Conservation (phyloP, 1,140 invertebrate species). For the Aradophagus sp. region DNA sequence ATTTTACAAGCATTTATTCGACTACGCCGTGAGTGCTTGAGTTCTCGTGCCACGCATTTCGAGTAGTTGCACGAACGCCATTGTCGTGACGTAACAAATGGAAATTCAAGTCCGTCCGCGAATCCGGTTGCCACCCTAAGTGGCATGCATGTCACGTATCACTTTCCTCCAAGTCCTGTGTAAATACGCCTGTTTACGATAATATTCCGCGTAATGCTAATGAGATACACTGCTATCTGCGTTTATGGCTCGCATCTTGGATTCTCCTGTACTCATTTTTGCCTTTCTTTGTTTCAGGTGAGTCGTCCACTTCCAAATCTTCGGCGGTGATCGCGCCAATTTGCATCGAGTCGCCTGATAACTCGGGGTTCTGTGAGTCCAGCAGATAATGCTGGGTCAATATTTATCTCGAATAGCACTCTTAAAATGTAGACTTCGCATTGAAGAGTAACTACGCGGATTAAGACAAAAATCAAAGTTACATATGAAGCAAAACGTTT, state of each 20-base stretch:
- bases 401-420: no score
- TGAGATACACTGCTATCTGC: constrained; percentile 60
- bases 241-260: constrained; percentile 30
- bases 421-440: no score
- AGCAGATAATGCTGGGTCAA: no score
- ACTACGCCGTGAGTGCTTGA: constrained; percentile 52
- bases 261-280: constrained; percentile 39
- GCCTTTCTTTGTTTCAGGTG: constrained; percentile 64
- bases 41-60: constrained; percentile 63
- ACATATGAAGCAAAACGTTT: no score
- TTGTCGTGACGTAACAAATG: constrained; percentile 71
- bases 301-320: constrained; percentile 38
- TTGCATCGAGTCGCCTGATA: background rate
- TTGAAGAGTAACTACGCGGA: no score
- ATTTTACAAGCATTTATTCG: constrained; percentile 60
- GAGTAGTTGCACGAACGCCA: constrained; percentile 63
- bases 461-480: no score
- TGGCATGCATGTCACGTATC: constrained; percentile 73
- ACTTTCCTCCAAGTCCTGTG: constrained; percentile 66
- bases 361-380: no score
- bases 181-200: constrained; percentile 73
- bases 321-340: background rate
- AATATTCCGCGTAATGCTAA: constrained; percentile 68
- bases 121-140: constrained; percentile 65
- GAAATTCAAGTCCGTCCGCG: constrained; percentile 69